Conservation (phyloP, 2,113 vertebrate genomes). For the Paradoxurus hermaphroditus region DNA sequence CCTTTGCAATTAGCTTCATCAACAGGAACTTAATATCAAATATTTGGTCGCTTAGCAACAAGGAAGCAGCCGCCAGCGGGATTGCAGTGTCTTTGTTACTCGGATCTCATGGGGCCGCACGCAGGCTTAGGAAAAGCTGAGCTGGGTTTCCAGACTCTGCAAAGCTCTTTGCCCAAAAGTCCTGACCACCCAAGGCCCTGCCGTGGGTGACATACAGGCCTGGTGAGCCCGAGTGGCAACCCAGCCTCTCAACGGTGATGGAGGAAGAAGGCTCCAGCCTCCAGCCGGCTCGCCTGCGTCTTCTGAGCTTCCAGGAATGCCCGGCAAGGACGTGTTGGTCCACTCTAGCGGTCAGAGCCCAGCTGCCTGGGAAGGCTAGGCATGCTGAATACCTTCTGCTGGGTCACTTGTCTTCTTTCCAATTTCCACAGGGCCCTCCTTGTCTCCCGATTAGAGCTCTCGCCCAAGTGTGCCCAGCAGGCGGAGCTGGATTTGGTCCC, state of each 20-base stretch:
- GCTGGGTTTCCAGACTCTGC: neutral
- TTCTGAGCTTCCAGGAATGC: neutral
- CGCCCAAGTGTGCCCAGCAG: neutral
- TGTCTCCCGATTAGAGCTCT: neutral
- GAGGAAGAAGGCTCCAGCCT: neutral
- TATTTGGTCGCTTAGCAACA: constrained; percentile 71
- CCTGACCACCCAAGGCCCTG: neutral
- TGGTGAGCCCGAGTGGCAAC: neutral
- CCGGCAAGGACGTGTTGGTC: neutral
- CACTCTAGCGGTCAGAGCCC: neutral
- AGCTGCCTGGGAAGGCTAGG: neutral
- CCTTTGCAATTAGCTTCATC: constrained; percentile 78
- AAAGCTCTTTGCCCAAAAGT: neutral
- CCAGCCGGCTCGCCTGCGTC: neutral
- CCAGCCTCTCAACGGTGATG: neutral
- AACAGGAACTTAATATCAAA: constrained; percentile 70
- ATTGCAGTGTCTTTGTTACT: neutral
- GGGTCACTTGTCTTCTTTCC: neutral
- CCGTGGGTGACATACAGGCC: neutral
- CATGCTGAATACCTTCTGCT: neutral
- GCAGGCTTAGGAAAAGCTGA: neutral
- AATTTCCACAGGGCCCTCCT: neutral
- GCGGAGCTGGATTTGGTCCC: neutral
- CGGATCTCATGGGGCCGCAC: neutral
- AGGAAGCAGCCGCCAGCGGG: neutral